Conservation (phyloP, 2,888 invertebrate genomes). For the Acleris holmiana region DNA sequence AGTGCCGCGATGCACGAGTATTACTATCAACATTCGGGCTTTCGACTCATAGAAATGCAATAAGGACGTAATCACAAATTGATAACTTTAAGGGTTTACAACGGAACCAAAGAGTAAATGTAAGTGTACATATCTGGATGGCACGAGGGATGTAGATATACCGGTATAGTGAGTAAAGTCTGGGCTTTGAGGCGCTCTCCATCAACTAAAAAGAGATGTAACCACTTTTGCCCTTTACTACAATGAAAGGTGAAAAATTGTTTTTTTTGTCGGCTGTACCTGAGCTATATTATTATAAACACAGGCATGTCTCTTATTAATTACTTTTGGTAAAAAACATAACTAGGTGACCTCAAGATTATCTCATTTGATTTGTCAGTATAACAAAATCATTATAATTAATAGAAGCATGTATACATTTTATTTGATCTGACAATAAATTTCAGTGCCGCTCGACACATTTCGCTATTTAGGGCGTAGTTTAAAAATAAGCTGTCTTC, state of each 20-base stretch:
- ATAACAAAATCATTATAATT: too few relatives aligned
- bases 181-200: conserved; percentile 49
- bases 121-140: conserved; percentile 58
- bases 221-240: too few relatives aligned
- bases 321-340: too few relatives aligned
- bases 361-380: too few relatives aligned
- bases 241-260: too few relatives aligned
- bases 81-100: conserved; percentile 33
- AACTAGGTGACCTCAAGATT: too few relatives aligned
- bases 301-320: neutral
- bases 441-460: neutral
- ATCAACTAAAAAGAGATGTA: too few relatives aligned
- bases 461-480: neutral
- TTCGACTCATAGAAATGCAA: neutral
- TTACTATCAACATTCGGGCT: too few relatives aligned
- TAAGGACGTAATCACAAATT: conserved; percentile 19
- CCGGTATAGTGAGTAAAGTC: conserved; percentile 39
- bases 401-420: too few relatives aligned
- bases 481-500: neutral
- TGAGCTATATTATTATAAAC: conserved; percentile 50
- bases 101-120: conserved; percentile 45
- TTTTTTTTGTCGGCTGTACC: too few relatives aligned
- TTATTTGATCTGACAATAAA: too few relatives aligned
- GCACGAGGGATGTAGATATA: conserved; percentile 39
- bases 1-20: too few relatives aligned